Base-by-base conservation (phyloP, 2,888 invertebrate species). In the Hofmannophila pseudospretella region DNA sequence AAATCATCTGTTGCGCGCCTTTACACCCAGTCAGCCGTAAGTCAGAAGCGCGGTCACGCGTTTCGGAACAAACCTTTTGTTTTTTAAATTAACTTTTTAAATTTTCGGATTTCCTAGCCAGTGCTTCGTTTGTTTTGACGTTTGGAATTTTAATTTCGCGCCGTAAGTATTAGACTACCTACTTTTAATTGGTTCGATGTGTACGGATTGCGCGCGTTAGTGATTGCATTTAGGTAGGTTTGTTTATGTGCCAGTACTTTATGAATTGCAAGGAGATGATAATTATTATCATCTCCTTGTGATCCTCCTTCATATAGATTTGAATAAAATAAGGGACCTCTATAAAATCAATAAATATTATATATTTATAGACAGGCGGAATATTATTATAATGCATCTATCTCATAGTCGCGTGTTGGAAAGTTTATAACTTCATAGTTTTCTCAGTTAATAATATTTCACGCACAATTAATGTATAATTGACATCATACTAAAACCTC, bases 1-100 rank as follows among this genome's bases (percentile, higher is more conserved):
- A 79, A 76, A 67, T 69, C 80, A 84, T 80, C 79, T 80, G 84
- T 80, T 80, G 79, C 61, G 58, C 58, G 50, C 41, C 36, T 35
- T 42, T 32, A 38, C 44, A 47, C 36, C 66, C 82, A 84, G 84
- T 84, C 84, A 82, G 82, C 84, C 81, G 77, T 66, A 54, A 54
- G 57, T 45, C 37, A 49, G 53, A 49, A 55, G 43, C 63, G 67
- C 52, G 69, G 19, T 11, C 49, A 55, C 67, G 68, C 73, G 77
- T 72, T 53, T 62, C 55, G 42, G 37, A 49, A 54, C 48, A 45
- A 23, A 23, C 42, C 50, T 50, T 53, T 49, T 70, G 67, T 65
- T 54, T 51, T 63, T 66, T 62, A 36, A 42, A 48, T 48, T 56
- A 46, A 30, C 36, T 44, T 48, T 44, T 41, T 25, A 28, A 13